These are phyloP conservation scores for Nebria brevicollis DNA, from an alignment of 2,888 invertebrate genomes.

Conservation along the genomic window DNA sequence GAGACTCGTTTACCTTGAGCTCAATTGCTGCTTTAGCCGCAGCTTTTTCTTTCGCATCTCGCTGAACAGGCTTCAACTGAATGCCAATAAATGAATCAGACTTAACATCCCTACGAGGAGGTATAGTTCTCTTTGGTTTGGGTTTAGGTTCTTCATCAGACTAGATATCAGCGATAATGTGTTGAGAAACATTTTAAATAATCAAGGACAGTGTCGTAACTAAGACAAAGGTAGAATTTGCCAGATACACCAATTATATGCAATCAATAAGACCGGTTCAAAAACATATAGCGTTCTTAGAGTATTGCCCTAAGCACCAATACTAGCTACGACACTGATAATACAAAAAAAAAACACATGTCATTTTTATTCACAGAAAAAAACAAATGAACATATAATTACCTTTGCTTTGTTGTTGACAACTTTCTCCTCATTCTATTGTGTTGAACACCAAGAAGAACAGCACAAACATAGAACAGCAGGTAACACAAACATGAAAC, in stretches of 20 bases:
- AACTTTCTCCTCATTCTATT: slow-evolving; percentile 52
- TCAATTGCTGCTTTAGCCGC: slow-evolving; percentile 58
- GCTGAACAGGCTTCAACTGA: slow-evolving; percentile 70
- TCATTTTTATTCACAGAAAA: neutral
- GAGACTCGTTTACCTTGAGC: slow-evolving; percentile 59
- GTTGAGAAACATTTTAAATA: slow-evolving; percentile 2
- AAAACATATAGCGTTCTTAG: neutral
- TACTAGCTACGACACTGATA: slow-evolving; percentile 3
- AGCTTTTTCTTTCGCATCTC: slow-evolving; percentile 59
- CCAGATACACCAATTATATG: neutral
- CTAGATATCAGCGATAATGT: slow-evolving; percentile 47
- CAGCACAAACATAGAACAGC: slow-evolving; percentile 48
- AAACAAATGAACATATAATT: slow-evolving; percentile 27
- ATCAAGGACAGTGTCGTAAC: neutral
- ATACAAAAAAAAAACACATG: neutral
- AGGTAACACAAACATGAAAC: slow-evolving; percentile 48
- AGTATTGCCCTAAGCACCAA: neutral
- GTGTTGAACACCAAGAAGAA: slow-evolving; percentile 14
- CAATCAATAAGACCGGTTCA: neutral
- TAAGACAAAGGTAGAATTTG: neutral
- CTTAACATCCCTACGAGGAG: slow-evolving; percentile 64
- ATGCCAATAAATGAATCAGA: slow-evolving; percentile 69
- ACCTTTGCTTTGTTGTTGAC: slow-evolving; percentile 50
- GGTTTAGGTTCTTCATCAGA: slow-evolving; percentile 57
- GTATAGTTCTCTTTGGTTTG: slow-evolving; percentile 62